phyloP scores from a whole-genome alignment of 2,888 invertebrate species.

The Torymus auratus region DNA sequence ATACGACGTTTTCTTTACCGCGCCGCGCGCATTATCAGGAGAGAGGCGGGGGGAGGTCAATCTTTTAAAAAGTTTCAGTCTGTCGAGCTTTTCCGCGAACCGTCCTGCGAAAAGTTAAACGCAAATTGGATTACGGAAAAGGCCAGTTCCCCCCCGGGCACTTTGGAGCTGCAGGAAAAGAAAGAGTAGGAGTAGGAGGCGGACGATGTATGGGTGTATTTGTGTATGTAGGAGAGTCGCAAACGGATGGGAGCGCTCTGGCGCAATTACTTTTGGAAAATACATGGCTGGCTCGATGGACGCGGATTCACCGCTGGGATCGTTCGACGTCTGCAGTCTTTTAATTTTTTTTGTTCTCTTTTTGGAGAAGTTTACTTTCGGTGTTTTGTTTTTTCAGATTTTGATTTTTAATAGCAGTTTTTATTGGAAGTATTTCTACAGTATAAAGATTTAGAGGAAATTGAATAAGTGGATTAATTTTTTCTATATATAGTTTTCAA shows the following conservation, averaged over 20 bases:
- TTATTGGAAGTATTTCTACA: too few species aligned
- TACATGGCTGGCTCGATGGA: conserved; percentile 48
- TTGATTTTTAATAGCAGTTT: too few species aligned
- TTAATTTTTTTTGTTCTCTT: too few species aligned
- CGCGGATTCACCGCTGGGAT: too few species aligned
- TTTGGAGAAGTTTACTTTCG: too few species aligned
- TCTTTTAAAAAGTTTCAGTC: conserved; percentile 71
- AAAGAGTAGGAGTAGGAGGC: not conserved
- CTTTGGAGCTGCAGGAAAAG: conserved; percentile 24
- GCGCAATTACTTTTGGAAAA: conserved; percentile 52
- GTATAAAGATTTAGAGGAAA: too few species aligned
- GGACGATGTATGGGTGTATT: too few species aligned
- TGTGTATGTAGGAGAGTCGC: conserved; percentile 8
- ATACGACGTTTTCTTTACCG: conserved; percentile 26
- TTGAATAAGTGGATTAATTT: too few species aligned
- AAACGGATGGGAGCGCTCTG: conserved; percentile 31
- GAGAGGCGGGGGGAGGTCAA: conserved; percentile 66
- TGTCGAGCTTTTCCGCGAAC: not conserved
- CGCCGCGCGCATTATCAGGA: not conserved
- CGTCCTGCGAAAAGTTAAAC: conserved; percentile 67
- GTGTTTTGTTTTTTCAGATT: too few species aligned
- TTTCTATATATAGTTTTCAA: too few species aligned
- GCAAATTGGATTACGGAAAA: conserved; percentile 73
- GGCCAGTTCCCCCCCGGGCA: conserved; percentile 60
- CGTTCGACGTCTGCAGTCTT: too few species aligned